phyloP scores from a whole-genome alignment of 1,140 invertebrate genomes.

The Ephestia elutella region DNA sequence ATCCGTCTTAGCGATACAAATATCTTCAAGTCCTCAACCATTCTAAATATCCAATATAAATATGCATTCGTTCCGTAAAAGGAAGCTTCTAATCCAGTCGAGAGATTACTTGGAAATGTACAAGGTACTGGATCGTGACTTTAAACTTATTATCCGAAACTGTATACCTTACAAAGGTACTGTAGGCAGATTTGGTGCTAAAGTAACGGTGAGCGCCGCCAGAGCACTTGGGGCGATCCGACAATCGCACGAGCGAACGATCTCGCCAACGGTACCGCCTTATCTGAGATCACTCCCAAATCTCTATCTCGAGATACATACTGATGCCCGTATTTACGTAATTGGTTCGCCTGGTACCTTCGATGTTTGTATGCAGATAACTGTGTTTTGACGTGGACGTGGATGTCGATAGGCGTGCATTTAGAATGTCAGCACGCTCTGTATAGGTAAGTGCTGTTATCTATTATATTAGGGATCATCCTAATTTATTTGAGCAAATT shows the following conservation, averaged over 20 bases:
- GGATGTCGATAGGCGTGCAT: background rate
- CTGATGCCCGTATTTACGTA: constrained; percentile 1
- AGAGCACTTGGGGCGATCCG: constrained; percentile 31
- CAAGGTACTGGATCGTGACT: constrained; percentile 62
- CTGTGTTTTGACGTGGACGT: background rate
- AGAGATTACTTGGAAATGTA: constrained; percentile 59
- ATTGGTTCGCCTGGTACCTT: background rate
- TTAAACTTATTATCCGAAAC: constrained; percentile 65
- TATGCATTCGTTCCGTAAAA: constrained; percentile 53
- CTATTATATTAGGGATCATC: too few relatives aligned
- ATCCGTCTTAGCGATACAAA: constrained; percentile 26
- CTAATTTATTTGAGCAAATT: too few relatives aligned
- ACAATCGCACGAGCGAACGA: constrained; percentile 43
- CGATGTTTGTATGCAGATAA: background rate
- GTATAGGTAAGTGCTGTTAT: too few relatives aligned
- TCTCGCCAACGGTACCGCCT: constrained; percentile 58
- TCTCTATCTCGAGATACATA: constrained; percentile 13
- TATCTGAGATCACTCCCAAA: constrained; percentile 59
- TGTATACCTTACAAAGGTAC: constrained; percentile 48
- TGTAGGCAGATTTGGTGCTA: constrained; percentile 69
- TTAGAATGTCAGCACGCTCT: background rate
- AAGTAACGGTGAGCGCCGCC: constrained; percentile 41
- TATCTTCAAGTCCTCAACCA: constrained; percentile 17
- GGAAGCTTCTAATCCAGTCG: constrained; percentile 50
- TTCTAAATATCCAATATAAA: constrained; percentile 28